phyloP scores from a whole-genome alignment of 2,113 vertebrate genomes.

The Stegastes partitus region DNA sequence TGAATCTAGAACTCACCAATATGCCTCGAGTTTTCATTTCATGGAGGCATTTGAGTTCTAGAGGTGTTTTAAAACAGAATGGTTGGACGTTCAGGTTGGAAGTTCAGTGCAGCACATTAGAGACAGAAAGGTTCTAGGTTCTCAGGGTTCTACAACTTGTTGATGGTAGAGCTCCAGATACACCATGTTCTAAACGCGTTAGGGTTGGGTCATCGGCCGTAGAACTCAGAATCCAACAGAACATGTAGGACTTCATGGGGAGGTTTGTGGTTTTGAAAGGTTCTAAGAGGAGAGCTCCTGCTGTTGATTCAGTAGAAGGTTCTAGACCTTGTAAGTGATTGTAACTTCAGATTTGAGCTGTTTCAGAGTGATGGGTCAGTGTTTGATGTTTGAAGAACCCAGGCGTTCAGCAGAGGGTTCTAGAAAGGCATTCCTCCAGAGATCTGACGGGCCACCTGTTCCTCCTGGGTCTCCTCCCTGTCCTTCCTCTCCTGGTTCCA shows the following conservation, averaged over 20 bases:
- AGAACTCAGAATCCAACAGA: neutral
- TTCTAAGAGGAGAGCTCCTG: no score
- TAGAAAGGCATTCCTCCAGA: constrained; percentile 88
- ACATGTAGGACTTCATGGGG: neutral
- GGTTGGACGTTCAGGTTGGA: no score
- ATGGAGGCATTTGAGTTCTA: neutral
- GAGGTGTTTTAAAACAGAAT: no score
- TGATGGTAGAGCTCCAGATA: neutral
- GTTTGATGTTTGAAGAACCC: neutral
- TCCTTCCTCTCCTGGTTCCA: constrained; percentile 94
- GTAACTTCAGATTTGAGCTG: no score
- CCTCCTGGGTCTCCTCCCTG: constrained; percentile 86
- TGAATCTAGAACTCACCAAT: neutral
- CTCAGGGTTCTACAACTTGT: neutral
- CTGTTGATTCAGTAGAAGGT: no score
- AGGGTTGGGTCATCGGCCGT: neutral
- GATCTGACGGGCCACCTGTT: constrained; percentile 89
- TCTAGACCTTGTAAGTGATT: no score
- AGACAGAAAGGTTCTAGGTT: no score
- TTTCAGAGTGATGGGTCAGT: no score
- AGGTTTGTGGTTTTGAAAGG: neutral
- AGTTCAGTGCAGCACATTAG: no score
- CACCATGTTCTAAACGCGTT: neutral
- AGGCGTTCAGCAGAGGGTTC: constrained; percentile 39
- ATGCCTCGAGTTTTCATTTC: no score